Evolutionary conservation across 1,140 invertebrate species (phyloP).

Genomic region (Campoletis sonorensis): DNA sequence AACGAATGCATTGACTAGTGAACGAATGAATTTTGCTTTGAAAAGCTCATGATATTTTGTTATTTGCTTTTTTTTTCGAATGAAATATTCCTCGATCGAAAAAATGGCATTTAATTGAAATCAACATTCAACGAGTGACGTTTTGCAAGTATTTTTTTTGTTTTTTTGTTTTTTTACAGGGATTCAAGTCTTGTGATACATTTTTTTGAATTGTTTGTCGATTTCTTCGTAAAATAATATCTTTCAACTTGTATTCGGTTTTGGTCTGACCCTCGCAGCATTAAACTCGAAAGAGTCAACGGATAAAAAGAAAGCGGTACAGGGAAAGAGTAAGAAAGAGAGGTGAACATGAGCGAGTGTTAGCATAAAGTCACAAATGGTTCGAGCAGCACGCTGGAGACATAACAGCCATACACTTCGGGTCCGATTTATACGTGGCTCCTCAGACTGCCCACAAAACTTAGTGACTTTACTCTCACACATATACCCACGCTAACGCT

Average conservation of each 20-base stretch:
- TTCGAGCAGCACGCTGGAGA: slow-evolving; percentile 59
- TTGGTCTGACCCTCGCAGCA: not conserved
- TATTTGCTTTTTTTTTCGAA: too few species aligned
- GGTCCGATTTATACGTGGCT: slow-evolving; percentile 66
- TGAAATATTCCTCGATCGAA: too few species aligned
- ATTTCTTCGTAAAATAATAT: not conserved
- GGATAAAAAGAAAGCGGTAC: not conserved
- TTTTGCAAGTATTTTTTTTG: too few species aligned
- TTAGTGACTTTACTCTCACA: not conserved
- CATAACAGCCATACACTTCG: slow-evolving; percentile 63
- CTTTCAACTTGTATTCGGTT: not conserved
- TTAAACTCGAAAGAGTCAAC: not conserved
- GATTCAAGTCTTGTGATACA: not conserved
- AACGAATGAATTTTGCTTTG: too few species aligned
- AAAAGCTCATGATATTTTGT: too few species aligned
- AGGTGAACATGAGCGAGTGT: slow-evolving; percentile 38
- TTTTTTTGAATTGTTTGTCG: not conserved
- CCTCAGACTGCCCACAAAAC: slow-evolving; percentile 52
- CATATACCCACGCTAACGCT: slow-evolving; percentile 54
- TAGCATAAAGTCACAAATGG: slow-evolving; percentile 66
- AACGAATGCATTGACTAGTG: too few species aligned
- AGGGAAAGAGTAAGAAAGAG: slow-evolving; percentile 6
- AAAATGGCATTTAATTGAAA: too few species aligned
- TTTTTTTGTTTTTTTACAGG: not conserved
- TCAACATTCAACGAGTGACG: too few species aligned